These are phyloP conservation scores for Poeciliopsis gracilis DNA, from an alignment of 2,797 vertebrate species.

Conservation along the genomic window DNA sequence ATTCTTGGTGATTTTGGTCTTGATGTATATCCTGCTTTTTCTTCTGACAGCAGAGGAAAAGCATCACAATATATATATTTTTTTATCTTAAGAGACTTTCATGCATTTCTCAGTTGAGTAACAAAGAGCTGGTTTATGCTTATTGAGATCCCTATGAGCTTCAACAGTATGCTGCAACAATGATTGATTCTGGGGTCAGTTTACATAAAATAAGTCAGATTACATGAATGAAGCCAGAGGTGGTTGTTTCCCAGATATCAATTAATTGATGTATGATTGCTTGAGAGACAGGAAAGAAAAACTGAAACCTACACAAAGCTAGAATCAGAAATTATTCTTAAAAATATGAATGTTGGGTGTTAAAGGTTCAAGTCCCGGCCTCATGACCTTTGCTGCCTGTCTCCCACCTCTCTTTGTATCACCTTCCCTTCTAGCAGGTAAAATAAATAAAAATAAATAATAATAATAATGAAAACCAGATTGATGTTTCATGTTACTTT, in stretches of 20 bases:
- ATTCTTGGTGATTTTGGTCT: background rate
- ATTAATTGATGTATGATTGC: background rate
- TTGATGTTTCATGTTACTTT: background rate
- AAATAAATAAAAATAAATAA: too few relatives aligned
- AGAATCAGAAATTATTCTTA: background rate
- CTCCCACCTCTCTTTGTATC: too few relatives aligned
- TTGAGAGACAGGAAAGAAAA: background rate
- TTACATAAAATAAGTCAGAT: too few relatives aligned
- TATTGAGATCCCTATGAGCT: too few relatives aligned
- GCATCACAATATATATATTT: too few relatives aligned
- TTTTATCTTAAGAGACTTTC: background rate
- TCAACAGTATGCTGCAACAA: too few relatives aligned
- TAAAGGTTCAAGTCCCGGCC: too few relatives aligned
- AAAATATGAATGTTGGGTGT: too few relatives aligned
- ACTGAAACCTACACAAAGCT: background rate
- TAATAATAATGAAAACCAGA: background rate
- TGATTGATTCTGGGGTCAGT: too few relatives aligned
- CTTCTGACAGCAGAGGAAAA: background rate
- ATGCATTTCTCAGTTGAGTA: background rate
- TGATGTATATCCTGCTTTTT: background rate
- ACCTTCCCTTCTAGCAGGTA: too few relatives aligned
- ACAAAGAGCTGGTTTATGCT: background rate
- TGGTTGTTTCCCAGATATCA: background rate
- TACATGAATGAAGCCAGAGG: too few relatives aligned
- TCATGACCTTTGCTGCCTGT: too few relatives aligned